Conservation (phyloP, 2,888 invertebrate species). For the Lydus trimaculatus region DNA sequence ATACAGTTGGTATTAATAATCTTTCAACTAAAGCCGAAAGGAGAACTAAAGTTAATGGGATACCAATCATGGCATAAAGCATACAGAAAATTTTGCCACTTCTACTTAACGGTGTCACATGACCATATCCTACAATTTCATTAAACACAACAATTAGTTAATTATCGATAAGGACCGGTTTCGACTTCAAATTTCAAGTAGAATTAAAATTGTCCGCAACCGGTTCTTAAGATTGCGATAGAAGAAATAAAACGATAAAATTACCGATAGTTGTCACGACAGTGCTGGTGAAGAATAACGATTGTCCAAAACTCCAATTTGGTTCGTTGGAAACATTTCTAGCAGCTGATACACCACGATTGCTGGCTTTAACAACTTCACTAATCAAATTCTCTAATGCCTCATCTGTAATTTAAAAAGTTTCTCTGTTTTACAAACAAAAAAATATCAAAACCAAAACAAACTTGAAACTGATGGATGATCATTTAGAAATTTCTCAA, state of each 20-base stretch:
- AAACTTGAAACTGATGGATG: constrained; percentile 71
- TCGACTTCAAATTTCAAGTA: too few species aligned
- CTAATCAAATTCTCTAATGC: constrained; percentile 76
- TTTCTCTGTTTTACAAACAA: constrained; percentile 14
- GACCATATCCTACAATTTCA: constrained; percentile 94
- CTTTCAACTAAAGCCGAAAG: constrained; percentile 84
- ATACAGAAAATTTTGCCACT: constrained; percentile 90
- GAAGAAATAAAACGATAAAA: too few species aligned
- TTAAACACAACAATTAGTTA: too few species aligned
- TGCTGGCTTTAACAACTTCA: constrained; percentile 76
- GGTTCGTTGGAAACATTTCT: constrained; percentile 79
- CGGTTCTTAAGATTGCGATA: too few species aligned
- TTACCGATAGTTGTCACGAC: constrained; percentile 86
- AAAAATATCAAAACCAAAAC: background rate
- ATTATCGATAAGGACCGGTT: too few species aligned
- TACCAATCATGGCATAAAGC: constrained; percentile 83
- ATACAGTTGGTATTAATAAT: constrained; percentile 76
- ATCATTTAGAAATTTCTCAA: constrained; percentile 65
- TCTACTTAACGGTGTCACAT: constrained; percentile 85
- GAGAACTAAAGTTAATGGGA: constrained; percentile 85
- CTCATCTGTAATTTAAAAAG: constrained; percentile 67
- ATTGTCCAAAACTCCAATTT: constrained; percentile 91
- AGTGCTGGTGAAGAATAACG: constrained; percentile 87
- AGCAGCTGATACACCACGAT: constrained; percentile 79
- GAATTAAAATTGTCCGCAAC: background rate